Conservation (phyloP, 2,888 invertebrate species). For the Polymixis flavicincta region DNA sequence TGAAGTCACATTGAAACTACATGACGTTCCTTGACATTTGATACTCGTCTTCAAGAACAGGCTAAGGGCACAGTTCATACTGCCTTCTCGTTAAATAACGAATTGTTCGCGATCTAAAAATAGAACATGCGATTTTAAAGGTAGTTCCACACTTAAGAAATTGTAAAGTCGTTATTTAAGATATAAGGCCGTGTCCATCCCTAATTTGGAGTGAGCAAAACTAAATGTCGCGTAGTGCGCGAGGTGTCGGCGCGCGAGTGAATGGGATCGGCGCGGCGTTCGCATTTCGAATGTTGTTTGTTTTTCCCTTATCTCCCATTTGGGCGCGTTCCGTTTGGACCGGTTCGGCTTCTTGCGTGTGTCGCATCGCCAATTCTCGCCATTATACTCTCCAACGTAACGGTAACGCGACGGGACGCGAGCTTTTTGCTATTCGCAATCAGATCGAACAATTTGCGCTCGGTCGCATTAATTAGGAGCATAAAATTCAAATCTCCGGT, state of each 20-base stretch:
- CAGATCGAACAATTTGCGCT: conserved; percentile 83
- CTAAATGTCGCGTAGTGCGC: conserved; percentile 49
- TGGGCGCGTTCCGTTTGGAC: conserved; percentile 81
- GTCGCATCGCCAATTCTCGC: conserved; percentile 83
- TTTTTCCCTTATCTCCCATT: conserved; percentile 84
- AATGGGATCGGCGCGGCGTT: conserved; percentile 79
- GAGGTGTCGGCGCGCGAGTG: conserved; percentile 80
- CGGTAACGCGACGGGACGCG: conserved; percentile 80
- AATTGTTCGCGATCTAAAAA: conserved; percentile 49
- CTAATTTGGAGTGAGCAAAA: conserved; percentile 57
- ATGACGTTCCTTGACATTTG: conserved; percentile 55
- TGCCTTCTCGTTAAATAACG: conserved; percentile 47
- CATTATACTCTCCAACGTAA: conserved; percentile 80
- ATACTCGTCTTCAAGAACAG: conserved; percentile 46
- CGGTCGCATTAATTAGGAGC: conserved; percentile 83
- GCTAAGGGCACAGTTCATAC: conserved; percentile 58
- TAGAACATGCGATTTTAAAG: conserved; percentile 23
- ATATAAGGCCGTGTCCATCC: conserved; percentile 37
- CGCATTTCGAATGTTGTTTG: conserved; percentile 82
- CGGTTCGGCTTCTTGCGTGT: conserved; percentile 84
- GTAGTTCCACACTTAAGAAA: conserved; percentile 11
- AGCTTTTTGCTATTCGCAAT: conserved; percentile 83
- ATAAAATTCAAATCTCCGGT: conserved; percentile 81
- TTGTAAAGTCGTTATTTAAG: conserved; percentile 34
- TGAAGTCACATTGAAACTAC: conserved; percentile 45